Conservation (phyloP, 2,888 invertebrate genomes). For the Pharmacophagus antenor region DNA sequence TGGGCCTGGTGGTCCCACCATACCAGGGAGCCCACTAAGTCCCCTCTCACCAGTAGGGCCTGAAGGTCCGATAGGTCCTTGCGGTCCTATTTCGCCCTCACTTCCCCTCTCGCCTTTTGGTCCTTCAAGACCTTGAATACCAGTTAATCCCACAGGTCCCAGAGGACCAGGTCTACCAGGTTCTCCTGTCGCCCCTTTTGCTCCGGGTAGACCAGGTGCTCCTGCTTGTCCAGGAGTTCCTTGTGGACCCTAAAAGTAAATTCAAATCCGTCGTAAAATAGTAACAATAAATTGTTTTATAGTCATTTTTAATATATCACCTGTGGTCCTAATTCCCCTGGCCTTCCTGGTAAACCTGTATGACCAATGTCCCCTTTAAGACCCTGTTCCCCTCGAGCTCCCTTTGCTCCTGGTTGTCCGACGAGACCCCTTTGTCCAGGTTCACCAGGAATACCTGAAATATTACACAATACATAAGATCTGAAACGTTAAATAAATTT, state of each 20-base stretch:
- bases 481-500: not conserved
- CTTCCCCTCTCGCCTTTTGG: conserved; percentile 87
- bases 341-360: conserved; percentile 88
- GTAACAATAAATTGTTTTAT: not conserved
- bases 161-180: conserved; percentile 84
- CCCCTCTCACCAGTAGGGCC: conserved; percentile 86
- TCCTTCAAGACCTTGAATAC: conserved; percentile 86
- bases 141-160: conserved; percentile 86
- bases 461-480: conserved; percentile 7
- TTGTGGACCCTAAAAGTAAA: conserved; percentile 82
- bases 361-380: conserved; percentile 87
- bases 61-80: conserved; percentile 85
- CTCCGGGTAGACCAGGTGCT: conserved; percentile 83
- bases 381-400: conserved; percentile 88
- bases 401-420: conserved; percentile 86
- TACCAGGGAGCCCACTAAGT: conserved; percentile 82
- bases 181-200: conserved; percentile 87
- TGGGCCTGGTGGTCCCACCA: conserved; percentile 83
- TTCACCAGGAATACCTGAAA: conserved; percentile 82
- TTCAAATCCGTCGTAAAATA: too few species aligned
- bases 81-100: conserved; percentile 85
- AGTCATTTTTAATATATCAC: conserved; percentile 59
- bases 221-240: conserved; percentile 86
- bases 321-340: conserved; percentile 86
- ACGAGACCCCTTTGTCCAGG: conserved; percentile 82